These are phyloP conservation scores for Drosophila subpulchrella DNA, from an alignment of 1,140 invertebrate species.

Conservation along the genomic window DNA sequence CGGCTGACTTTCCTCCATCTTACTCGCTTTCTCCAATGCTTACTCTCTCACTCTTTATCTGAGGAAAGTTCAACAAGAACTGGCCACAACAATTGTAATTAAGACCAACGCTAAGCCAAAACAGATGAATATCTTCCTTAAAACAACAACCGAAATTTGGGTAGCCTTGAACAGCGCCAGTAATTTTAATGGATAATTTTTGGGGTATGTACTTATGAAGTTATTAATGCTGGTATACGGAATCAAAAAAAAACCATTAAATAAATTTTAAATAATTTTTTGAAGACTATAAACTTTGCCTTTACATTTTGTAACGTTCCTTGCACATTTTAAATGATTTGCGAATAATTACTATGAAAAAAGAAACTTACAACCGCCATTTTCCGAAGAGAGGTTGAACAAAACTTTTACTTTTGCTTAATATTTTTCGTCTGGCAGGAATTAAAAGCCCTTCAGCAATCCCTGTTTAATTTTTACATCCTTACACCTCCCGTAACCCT, in stretches of 20 bases:
- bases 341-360: too few relatives aligned
- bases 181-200: not conserved
- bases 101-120: conserved; percentile 58
- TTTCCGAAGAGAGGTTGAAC: not conserved
- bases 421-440: conserved; percentile 40
- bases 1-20: not conserved
- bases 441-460: not conserved
- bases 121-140: conserved; percentile 64
- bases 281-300: too few relatives aligned
- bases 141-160: conserved; percentile 5
- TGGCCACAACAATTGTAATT: conserved; percentile 76
- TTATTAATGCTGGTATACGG: not conserved
- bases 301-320: too few relatives aligned
- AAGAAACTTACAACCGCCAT: too few relatives aligned
- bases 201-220: not conserved
- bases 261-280: too few relatives aligned
- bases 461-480: not conserved
- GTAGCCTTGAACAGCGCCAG: not conserved
- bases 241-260: too few relatives aligned
- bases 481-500: not conserved
- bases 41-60: not conserved
- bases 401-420: conserved; percentile 55
- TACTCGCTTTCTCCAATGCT: not conserved
- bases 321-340: too few relatives aligned
- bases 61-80: conserved; percentile 45